Evolutionary conservation across 64 coral and sea anemone genomes (phyloP).

Genomic region (Actinia equina): DNA sequence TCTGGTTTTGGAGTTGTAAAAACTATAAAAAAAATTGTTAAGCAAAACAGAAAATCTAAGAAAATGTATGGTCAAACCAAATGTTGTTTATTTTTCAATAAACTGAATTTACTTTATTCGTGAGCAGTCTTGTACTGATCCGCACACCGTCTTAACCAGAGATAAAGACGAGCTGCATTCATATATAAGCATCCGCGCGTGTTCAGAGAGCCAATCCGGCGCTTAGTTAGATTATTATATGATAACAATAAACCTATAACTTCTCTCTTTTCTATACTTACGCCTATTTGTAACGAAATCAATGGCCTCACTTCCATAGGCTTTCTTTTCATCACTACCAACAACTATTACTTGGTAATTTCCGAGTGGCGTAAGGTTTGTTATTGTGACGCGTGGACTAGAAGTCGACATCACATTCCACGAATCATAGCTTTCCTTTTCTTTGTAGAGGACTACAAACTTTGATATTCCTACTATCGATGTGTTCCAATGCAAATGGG

Average conservation of each 20-base stretch:
- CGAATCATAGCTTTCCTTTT: not conserved
- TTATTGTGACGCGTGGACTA: not conserved
- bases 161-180: too few species aligned
- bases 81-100: too few species aligned
- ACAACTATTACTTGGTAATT: not conserved
- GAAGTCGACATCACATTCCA: not conserved
- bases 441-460: not conserved
- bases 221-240: too few species aligned
- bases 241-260: not conserved
- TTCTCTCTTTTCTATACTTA: not conserved
- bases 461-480: not conserved
- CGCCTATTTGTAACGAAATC: not conserved
- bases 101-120: too few species aligned
- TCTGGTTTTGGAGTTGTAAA: not conserved
- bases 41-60: not conserved
- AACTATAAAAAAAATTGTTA: not conserved
- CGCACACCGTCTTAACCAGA: too few species aligned
- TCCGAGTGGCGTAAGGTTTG: not conserved
- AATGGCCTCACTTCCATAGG: not conserved
- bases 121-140: too few species aligned
- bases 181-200: too few species aligned
- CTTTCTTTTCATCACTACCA: not conserved
- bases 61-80: too few species aligned
- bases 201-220: too few species aligned
- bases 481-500: not conserved